Evolutionary conservation across 1,140 invertebrate species (phyloP), one percentile per base, ranked within the genome.

Genomic region (Ectropis grisescens): DNA sequence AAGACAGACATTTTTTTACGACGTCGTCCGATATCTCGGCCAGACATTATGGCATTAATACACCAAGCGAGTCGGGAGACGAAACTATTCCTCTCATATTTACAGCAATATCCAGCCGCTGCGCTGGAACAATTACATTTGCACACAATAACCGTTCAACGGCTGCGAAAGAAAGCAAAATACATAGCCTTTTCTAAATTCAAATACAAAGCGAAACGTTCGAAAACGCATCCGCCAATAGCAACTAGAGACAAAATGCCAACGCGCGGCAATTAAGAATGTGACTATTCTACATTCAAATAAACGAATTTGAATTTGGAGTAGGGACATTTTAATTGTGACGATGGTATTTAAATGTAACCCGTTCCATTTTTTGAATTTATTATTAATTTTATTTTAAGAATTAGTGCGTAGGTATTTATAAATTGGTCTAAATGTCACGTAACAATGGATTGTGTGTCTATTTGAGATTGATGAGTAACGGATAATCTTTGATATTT

Each of bases 381-480:
- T 58, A 50, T 55, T 58, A 55, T 48, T 44, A 54, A 66, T 60
- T 67, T 71, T 67, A 59, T 70, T 51, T n/a, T n/a, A n/a, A n/a
- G n/a, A n/a, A n/a, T n/a, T 47, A 47, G 41, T 45, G 47, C 49
- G 68, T 56, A 13, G 29, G 31, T 68, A 74, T 75, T 76, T 75
- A 70, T 74, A 79, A 58, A 60, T 66, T 62, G 47, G 58, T 74
- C 37, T 66, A 80, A 80, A 80, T 76, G 75, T 76, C 75, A 80
- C 62, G 60, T 69, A 72, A 80, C 75, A 76, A 76, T 72, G 62
- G 59, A 58, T 49, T 57, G 40, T 44, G 56, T 50, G 58, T 74
- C 66, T 69, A 69, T 79, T 64, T 52, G 54, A 71, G 69, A 78
- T 78, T 71, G 72, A 78, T 78, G 72, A 74, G 67, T 65, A 70